Base-by-base conservation (phyloP, 1,140 invertebrate species). In the Bombus vancouverensis region DNA sequence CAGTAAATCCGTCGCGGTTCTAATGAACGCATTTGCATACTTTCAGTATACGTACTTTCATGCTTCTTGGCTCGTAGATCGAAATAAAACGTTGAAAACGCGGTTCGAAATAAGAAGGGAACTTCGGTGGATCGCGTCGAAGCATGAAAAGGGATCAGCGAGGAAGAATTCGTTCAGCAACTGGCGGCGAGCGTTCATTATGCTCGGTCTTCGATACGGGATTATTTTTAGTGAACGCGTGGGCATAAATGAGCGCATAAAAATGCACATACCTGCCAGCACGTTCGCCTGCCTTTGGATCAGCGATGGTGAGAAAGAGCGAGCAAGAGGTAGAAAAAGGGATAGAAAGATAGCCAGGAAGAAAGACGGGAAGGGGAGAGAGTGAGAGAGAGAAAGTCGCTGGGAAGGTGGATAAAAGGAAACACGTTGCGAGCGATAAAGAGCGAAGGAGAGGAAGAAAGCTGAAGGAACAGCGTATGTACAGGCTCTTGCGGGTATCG, bases 201-300 rank as follows among this genome's bases (percentile, higher is more conserved):
- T 91, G 66, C 87, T 81, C 73, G 79, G 83, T 86, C 89, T 91
- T 89, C 83, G 86, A 91, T 90, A 88, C 89, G 39, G 87, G 91
- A 92, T 90, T 92, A 92, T 92, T 92, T 92, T 92, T 92, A 92
- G 91, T 92, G 85, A 79, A 80, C 85, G 87, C 91, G 91, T 92
- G 91, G 90, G 92, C 83, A 92, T 91, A 92, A 92, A 92, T 92
- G 89, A 91, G 91, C 88, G 91, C 91, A 91, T 90, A 91, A 92
- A 92, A 91, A 92, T 92, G 87, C 88, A 78, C 91, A 92, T 92
- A 92, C 92, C 91, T 92, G 91, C 82, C 87, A 81, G 89, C 86
- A 86, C 77, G 88, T 90, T 90, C 89, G 89, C 84, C 71, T 86
- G 84, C 72, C 83, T 70, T 65, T 80, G 77, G 90, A 85, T 90